Percentiles rank a stretch among this genome's conserved stretches.
phyloP scores from a whole-genome alignment of 2,113 vertebrate genomes.

The Psammodynastes pulverulentus region DNA sequence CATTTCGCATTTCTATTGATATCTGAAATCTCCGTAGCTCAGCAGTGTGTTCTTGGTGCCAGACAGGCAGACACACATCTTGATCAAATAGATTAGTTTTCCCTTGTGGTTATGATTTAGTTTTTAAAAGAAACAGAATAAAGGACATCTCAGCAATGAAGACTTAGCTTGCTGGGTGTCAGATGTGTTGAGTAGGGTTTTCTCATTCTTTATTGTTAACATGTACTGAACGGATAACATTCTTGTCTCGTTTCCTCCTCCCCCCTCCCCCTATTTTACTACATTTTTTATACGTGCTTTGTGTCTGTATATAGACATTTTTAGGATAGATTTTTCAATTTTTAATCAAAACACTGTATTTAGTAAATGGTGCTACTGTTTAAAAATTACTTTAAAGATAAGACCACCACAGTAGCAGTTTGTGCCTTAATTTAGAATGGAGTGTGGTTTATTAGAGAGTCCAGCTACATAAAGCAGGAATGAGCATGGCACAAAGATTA shows the following conservation, averaged over 20 bases:
- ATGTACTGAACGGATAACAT: background rate
- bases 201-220: slow-evolving; percentile 29
- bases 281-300: background rate
- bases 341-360: background rate
- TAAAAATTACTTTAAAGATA: background rate
- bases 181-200: slow-evolving; percentile 18
- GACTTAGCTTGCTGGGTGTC: slow-evolving; percentile 22
- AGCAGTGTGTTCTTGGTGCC: slow-evolving; percentile 25
- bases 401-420: background rate
- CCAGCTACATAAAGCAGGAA: background rate
- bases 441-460: background rate
- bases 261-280: background rate
- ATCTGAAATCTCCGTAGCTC: slow-evolving; percentile 35
- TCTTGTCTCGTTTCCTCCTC: background rate
- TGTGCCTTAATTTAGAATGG: background rate
- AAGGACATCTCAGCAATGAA: slow-evolving; percentile 21
- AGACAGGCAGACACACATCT: slow-evolving; percentile 32
- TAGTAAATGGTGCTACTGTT: background rate
- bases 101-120: slow-evolving; percentile 27
- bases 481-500: background rate
- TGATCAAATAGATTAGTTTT: slow-evolving; percentile 36
- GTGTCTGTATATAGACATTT: background rate
- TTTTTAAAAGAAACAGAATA: slow-evolving; percentile 21
- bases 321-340: background rate
- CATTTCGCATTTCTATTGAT: slow-evolving; percentile 34